Evolutionary conservation across 2,797 vertebrate species (phyloP).

Genomic region (Megalops cyprinoides): DNA sequence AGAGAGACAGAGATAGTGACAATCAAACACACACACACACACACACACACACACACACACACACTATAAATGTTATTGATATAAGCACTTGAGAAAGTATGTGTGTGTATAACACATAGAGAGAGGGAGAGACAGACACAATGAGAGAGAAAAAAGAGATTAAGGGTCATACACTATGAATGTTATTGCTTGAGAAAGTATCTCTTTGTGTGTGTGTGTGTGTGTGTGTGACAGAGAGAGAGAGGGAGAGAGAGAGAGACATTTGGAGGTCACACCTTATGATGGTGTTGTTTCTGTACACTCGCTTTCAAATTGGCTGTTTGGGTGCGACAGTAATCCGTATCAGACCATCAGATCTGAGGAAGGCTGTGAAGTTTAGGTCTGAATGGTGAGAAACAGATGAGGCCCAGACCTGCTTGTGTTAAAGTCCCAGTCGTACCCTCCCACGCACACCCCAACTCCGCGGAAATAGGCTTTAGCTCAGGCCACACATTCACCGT

Average conservation of each 20-base stretch:
- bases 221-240: not conserved
- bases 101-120: conserved; percentile 34
- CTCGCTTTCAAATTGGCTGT: not conserved
- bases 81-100: not conserved
- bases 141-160: no score
- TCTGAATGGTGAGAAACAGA: conserved; percentile 21
- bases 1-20: not conserved
- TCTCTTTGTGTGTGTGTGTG: no score
- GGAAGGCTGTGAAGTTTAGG: conserved; percentile 14
- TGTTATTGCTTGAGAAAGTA: no score
- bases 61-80: no score
- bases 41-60: no score
- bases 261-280: not conserved
- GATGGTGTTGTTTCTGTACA: conserved; percentile 12
- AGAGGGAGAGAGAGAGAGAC: not conserved
- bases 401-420: not conserved
- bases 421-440: not conserved
- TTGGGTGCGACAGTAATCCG: conserved; percentile 26
- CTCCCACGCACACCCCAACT: not conserved
- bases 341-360: conserved; percentile 25
- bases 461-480: not conserved
- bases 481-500: not conserved
- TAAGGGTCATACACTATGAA: no score
- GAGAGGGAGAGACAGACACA: not conserved
- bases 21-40: no score